phyloP scores from a whole-genome alignment of 2,113 vertebrate genomes.

The Melozone crissalis region DNA sequence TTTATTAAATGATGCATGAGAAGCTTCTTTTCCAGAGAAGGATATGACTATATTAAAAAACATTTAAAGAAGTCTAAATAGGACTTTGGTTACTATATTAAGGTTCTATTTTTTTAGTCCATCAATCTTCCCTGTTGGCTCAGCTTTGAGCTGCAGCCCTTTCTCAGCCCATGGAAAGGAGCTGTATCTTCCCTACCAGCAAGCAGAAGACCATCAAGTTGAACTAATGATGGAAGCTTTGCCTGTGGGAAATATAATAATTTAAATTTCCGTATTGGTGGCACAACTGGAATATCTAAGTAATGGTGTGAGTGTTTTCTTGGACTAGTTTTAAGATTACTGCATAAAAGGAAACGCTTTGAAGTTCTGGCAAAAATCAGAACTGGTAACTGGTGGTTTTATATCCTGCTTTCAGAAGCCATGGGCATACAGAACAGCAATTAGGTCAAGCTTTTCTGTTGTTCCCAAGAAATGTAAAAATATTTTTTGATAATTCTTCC shows the following conservation, averaged over 20 bases:
- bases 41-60: not conserved
- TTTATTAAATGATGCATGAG: not conserved
- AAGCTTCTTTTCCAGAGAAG: not conserved
- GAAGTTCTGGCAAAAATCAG: slow-evolving; percentile 28
- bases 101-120: not conserved
- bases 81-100: not conserved
- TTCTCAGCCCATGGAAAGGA: not conserved
- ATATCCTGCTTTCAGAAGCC: slow-evolving; percentile 37
- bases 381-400: slow-evolving; percentile 21
- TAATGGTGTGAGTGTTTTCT: slow-evolving; percentile 17
- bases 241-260: slow-evolving; percentile 30
- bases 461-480: not conserved
- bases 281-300: slow-evolving; percentile 61
- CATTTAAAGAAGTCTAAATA: not conserved
- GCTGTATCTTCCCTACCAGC: not conserved
- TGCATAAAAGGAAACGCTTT: slow-evolving; percentile 50
- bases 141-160: not conserved
- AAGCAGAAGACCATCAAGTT: not conserved
- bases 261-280: slow-evolving; percentile 44
- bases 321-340: slow-evolving; percentile 44
- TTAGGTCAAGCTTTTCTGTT: not conserved
- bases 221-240: not conserved
- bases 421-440: not conserved
- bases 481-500: not conserved
- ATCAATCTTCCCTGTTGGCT: not conserved